Evolutionary conservation across 2,888 invertebrate species (phyloP), one percentile per base, ranked within the genome.

Genomic region (Lepidocyrtoides sp.): DNA sequence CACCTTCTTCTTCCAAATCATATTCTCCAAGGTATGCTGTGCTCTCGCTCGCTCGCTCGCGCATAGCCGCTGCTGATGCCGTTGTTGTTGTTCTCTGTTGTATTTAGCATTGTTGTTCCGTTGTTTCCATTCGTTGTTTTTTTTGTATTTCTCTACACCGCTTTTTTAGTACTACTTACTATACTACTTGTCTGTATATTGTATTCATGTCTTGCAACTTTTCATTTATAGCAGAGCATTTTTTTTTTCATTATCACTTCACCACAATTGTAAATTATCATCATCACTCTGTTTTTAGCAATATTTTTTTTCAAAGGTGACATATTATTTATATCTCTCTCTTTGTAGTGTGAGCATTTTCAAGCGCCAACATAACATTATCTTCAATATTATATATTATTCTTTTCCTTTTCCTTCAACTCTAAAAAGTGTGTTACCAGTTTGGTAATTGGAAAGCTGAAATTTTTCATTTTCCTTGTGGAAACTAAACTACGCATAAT

Each of bases 1-100:
- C 93, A 94, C 94, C 93, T 93, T 94, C 94, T 87, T 94, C 94
- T 89, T 93, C 93, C 85, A 94, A 94, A 92, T 94, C 94, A 69
- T 94, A 94, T 91, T 94, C 94, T 91, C 94, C 94, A 92, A 94
- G 94, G 94, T 94, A 94, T 89, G 82, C 84, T 29, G 77, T 83
- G 57, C 57, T n/a, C 7, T 69, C 17, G 17, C 14, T 26, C 60
- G 82, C 79, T n/a, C 26, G 72, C 84, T 75, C 75, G 54, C 77
- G 75, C 60, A 36, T 84, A 63, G 66, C 23, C 44, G 54, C 66
- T 29, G 17, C 72, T 32, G 48, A 44, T 41, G 20, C 29, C 17
- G 36, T 36, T 57, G 57, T 57, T 79, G 54, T 79, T 36, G 32
- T 32, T 79, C n/a, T n/a, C n/a, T n/a, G n/a, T n/a, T n/a, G n/a